Conservation (phyloP, 2,888 invertebrate species). For the Coenonympha glycerion region DNA sequence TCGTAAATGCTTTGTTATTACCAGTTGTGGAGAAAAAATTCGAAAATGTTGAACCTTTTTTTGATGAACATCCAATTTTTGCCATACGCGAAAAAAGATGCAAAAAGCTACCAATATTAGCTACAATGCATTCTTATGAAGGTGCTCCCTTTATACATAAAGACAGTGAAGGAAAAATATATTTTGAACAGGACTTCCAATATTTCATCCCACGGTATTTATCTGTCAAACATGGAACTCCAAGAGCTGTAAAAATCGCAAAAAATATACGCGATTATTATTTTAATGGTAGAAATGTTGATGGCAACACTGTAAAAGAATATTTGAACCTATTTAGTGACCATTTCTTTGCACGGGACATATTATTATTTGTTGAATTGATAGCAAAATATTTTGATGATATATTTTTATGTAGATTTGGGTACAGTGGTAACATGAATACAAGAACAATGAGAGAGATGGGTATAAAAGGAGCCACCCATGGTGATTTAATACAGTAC, state of each 20-base stretch:
- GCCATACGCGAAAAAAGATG: constrained; percentile 40
- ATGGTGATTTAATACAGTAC: constrained; percentile 60
- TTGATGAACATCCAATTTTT: constrained; percentile 44
- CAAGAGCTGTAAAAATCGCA: constrained; percentile 32
- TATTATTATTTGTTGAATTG: constrained; percentile 40
- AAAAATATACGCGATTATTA: constrained; percentile 43
- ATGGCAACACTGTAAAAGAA: constrained; percentile 33
- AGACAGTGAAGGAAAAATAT: constrained; percentile 40
- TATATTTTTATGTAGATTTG: constrained; percentile 47
- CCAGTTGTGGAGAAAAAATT: constrained; percentile 56
- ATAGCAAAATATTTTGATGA: constrained; percentile 36
- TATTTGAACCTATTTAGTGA: constrained; percentile 51
- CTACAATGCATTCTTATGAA: constrained; percentile 48
- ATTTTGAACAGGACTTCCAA: constrained; percentile 44
- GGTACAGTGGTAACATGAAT: constrained; percentile 51
- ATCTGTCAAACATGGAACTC: constrained; percentile 32
- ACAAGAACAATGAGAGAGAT: constrained; percentile 49
- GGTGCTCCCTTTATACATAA: constrained; percentile 47
- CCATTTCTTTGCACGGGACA: constrained; percentile 45
- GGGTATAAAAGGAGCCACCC: constrained; percentile 50
- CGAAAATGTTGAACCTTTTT: constrained; percentile 44
- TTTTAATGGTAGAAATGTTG: constrained; percentile 37
- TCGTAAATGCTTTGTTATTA: constrained; percentile 44
- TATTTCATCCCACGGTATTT: constrained; percentile 48
- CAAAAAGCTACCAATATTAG: constrained; percentile 46